Percentiles rank a stretch among this genome's conserved stretches.
Conservation (phyloP, 2,113 vertebrate species). For the Canis aureus region DNA sequence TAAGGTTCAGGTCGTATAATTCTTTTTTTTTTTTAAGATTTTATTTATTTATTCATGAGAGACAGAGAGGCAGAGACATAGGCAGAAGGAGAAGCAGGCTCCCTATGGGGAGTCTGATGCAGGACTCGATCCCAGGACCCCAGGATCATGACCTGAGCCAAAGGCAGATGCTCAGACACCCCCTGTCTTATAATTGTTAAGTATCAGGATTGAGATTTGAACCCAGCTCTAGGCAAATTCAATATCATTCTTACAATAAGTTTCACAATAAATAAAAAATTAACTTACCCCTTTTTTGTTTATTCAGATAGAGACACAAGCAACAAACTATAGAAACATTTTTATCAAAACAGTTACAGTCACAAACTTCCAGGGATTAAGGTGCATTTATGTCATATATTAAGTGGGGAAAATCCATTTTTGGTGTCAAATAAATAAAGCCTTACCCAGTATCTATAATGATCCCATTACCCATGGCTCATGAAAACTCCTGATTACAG, state of each 20-base stretch:
- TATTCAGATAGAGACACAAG: background rate
- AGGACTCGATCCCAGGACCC: no score
- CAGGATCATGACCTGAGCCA: no score
- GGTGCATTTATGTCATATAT: background rate
- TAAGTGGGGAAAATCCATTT: background rate
- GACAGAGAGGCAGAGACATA: no score
- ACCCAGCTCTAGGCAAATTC: background rate
- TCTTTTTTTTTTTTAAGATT: no score
- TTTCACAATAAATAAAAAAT: background rate
- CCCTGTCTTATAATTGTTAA: background rate
- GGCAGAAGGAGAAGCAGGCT: no score
- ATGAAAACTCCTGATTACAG: background rate
- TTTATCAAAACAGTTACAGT: background rate
- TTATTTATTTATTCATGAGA: no score
- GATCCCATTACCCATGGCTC: background rate
- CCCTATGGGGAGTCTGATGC: no score
- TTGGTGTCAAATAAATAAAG: background rate
- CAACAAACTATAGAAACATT: constrained; percentile 7
- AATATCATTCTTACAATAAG: background rate
- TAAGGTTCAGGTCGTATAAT: background rate
- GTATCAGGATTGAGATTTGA: background rate
- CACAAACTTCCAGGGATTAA: background rate
- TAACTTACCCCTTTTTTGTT: constrained; percentile 2
- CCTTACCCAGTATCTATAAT: background rate
- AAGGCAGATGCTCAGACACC: no score